These are phyloP conservation scores for Saccostrea echinata DNA, from an alignment of 1,140 invertebrate genomes.

Conservation along the genomic window DNA sequence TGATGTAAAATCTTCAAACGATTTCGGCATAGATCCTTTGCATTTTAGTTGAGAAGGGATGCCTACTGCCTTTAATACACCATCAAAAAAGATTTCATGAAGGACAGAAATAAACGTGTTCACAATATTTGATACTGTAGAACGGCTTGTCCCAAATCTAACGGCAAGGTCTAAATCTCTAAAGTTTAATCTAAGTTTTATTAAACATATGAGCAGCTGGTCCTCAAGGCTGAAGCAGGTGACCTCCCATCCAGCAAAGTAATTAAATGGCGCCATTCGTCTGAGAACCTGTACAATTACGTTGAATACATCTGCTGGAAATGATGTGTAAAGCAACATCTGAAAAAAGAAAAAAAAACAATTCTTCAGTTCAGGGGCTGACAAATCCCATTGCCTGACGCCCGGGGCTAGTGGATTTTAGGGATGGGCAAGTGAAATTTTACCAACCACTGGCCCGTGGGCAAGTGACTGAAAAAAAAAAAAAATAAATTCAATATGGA, in stretches of 20 bases:
- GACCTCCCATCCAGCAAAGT: background rate
- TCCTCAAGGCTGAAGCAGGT: background rate
- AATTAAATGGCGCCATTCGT: background rate
- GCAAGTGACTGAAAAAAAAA: no score
- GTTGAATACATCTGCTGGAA: background rate
- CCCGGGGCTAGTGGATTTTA: no score
- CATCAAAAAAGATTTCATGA: slow-evolving; percentile 47
- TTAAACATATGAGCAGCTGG: background rate
- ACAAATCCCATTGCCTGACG: no score
- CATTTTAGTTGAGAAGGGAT: slow-evolving; percentile 48
- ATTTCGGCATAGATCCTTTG: slow-evolving; percentile 52
- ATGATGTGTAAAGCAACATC: background rate
- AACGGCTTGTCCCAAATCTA: background rate
- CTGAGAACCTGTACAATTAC: background rate
- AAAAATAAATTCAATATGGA: no score
- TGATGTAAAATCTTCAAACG: slow-evolving; percentile 45
- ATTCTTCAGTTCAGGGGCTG: no score
- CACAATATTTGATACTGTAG: background rate
- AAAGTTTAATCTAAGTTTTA: background rate
- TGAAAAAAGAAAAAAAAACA: background rate
- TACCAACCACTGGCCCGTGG: no score
- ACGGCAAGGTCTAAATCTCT: background rate
- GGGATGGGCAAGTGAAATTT: no score
- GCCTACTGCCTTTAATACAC: slow-evolving; percentile 37
- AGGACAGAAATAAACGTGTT: slow-evolving; percentile 39